Evolutionary conservation across 2,113 vertebrate genomes (phyloP).

Genomic region (Sander lucioperca): DNA sequence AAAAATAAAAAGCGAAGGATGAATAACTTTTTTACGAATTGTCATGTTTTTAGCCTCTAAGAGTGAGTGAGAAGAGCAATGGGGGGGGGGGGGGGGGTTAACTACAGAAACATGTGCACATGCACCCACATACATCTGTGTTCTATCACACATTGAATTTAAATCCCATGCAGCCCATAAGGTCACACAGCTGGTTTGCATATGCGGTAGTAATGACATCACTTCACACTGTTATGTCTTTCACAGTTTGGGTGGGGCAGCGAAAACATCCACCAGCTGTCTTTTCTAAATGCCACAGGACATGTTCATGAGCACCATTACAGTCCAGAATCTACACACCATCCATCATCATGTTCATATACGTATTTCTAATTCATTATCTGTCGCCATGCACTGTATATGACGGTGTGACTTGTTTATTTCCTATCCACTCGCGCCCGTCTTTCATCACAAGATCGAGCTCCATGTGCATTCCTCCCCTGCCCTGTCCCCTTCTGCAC

Average conservation of each 20-base stretch:
- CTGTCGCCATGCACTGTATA: background rate
- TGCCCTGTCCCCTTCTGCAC: constrained; percentile 27
- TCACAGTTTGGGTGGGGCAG: constrained; percentile 64
- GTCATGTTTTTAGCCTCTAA: constrained; percentile 19
- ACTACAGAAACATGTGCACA: background rate
- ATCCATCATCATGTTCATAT: constrained; percentile 10
- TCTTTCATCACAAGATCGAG: constrained; percentile 54
- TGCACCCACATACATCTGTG: constrained; percentile 13
- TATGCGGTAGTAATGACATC: constrained; percentile 79
- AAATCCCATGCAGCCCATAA: constrained; percentile 57
- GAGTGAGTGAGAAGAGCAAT: background rate
- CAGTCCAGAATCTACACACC: background rate
- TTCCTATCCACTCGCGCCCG: constrained; percentile 23
- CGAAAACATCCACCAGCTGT: constrained; percentile 72
- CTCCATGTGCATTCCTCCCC: constrained; percentile 44
- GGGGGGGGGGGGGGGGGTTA: no score
- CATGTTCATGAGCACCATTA: constrained; percentile 15
- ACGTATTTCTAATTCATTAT: background rate
- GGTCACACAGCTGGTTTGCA: constrained; percentile 79
- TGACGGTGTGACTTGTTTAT: background rate
- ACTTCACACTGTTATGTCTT: constrained; percentile 71
- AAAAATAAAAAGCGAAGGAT: constrained; percentile 55
- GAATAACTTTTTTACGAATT: constrained; percentile 49
- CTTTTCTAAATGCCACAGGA: constrained; percentile 18
- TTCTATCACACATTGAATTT: constrained; percentile 35